Evolutionary conservation across 2,888 invertebrate genomes (phyloP), one percentile per base, ranked within the genome.

Genomic region (Caenorhabditis macrosperma): DNA sequence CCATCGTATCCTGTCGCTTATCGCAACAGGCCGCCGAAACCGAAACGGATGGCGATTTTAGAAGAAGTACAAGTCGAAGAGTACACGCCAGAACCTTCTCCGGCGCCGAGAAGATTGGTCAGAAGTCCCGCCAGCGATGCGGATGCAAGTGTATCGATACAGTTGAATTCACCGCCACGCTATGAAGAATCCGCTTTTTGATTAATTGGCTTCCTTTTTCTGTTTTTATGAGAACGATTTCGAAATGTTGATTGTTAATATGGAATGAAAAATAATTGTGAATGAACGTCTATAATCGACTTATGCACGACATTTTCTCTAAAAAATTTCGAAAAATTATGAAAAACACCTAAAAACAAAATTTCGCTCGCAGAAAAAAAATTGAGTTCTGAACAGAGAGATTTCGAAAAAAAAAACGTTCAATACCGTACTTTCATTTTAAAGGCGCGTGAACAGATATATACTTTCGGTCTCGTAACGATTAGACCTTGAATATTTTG

Each of bases 61-160:
- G 67, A 74, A 28, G 78, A 78, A 55, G 78, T 57, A 7, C 72
- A 74, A 28, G 55, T 67, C 0, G 78, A 78, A 22, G 78, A 78
- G 54, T 78, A 78, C 33, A 72, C 78, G 15, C 78, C 78, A 1
- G 75, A 78, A 72, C 78, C 78, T 28, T 78, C 78, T 38, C 78
- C 78, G 9, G 78, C 78, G 12, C 78, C 78, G 41, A 66, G 78
- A 55, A 78, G 78, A 55, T 52, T 52, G 20, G 15, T 75, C 33
- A 75, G 66, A 22, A 52, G 17, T 30, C 50, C 60, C 10, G 28
- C 57, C 1, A 12, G 59, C 17, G 15, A 66, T 7, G 46, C 66
- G 41, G 74, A 75, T 46, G 55, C 26, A 2, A 63, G 60, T 41
- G 60, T 59, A 10, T 35, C 48, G 4, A 17, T 24, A 0, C 63